Base-by-base conservation (phyloP, 2,888 invertebrate species). In the Strigamia crassipes region DNA sequence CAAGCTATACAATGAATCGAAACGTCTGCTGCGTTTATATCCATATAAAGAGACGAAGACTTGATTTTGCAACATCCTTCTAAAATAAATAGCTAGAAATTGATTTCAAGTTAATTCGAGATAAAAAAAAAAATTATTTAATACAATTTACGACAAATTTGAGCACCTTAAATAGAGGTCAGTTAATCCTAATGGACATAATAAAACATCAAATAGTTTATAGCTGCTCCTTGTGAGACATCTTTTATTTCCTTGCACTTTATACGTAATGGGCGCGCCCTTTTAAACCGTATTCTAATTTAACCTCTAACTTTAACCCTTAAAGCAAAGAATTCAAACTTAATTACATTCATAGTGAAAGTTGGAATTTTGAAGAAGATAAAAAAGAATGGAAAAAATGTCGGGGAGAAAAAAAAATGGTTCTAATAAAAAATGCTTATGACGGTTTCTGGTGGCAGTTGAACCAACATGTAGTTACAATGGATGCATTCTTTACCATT, bases 401-500 rank as follows among this genome's bases (percentile, higher is more conserved):
- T 27, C 21, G 51, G 18, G n/a, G n/a, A 56, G 15, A 56, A 18
- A 56, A 56, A 56, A 56, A 18, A 18, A 56, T 18, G 8, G n/a
- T 56, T n/a, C 4, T 5, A 38, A 38, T 38, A 18, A 56, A 21
- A 56, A 56, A 56, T 18, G n/a, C 18, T 18, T 56, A 18, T 18
- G 18, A 18, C 18, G 56, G 56, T 56, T 56, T 56, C 56, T 56
- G 56, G 56, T 56, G 18, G 56, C 56, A 56, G 56, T 56, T 56
- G 56, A 56, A 56, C 56, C 56, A 56, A 18, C 18, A 46, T 56
- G 56, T 56, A 56, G 56, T 56, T 56, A 18, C 56, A 56, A 56
- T 56, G 56, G 56, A 46, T 56, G 56, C 38, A 77, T 79, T 79
- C 79, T 79, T 79, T 79, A 79, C 79, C 79, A 79, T 79, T 79